Base-by-base conservation (phyloP, 1,140 invertebrate genomes). In the Zaprionus ornatus region DNA sequence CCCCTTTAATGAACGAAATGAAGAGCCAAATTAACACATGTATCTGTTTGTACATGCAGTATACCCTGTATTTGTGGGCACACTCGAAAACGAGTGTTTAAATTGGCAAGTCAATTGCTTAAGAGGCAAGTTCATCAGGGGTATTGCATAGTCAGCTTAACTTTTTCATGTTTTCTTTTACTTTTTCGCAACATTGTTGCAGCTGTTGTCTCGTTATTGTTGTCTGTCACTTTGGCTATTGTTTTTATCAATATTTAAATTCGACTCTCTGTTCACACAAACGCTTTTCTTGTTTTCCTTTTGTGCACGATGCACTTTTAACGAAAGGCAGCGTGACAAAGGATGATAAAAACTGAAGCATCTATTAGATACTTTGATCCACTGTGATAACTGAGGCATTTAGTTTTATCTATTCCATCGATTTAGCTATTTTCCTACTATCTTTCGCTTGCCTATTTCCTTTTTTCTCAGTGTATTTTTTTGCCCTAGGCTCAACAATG, bases 191-290 rank as follows among this genome's bases (percentile, higher is more conserved):
- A 48, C 79, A 64, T 69, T 86, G 55, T 76, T 79, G 13, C 63
- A 82, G 79, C 82, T 76, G 71, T 61, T 77, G 37, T 84, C 71
- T 67, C 54, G 62, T 63, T 73, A 17, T 73, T 45, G n/a, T 29
- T 40, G 62, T 60, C 27, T 60, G 55, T 15, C 27, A 15, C 23
- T 52, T 37, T 56, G 17, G 67, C 68, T 65, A 52, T 86, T 67
- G 61, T 81, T 85, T 82, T 79, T 76, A 85, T 85, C 71, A 85
- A 85, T 85, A 79, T 85, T 85, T 85, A 72, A 78, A 76, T 29
- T 54, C 52, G 52, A 25, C 52, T 27, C 45, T 4, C 17, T 42
- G 40, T 48, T 50, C 45, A 23, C 27, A 63, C 29, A 48, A 63
- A 61, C 66, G 63, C 62, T 79, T 80, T 70, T 54, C 48, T 56